A percentile compares a stretch with the other conserved stretches of the same genome.
Evolutionary conservation across 2,888 invertebrate genomes (phyloP).

Genomic region (Scaptomyza flava): DNA sequence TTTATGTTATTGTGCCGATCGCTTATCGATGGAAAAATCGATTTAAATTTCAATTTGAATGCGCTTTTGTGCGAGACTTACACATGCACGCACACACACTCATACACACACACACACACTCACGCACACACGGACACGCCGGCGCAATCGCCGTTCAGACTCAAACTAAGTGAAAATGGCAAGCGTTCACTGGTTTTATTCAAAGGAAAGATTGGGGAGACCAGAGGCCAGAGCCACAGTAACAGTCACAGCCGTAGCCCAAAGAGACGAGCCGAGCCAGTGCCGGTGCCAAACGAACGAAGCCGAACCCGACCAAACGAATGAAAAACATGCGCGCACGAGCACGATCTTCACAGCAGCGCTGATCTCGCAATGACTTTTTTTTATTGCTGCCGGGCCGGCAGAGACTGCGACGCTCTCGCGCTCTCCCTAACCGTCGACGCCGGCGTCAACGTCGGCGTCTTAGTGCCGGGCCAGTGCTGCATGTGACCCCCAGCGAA

Average conservation of each 20-base stretch:
- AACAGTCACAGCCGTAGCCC: constrained; percentile 25
- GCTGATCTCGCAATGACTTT: constrained; percentile 40
- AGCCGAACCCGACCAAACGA: constrained; percentile 30
- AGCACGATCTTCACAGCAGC: constrained; percentile 20
- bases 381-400: constrained; percentile 26
- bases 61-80: constrained; percentile 14
- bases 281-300: constrained; percentile 23
- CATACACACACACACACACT: constrained; percentile 31
- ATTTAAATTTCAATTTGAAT: constrained; percentile 35
- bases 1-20: constrained; percentile 6
- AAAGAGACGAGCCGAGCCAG: constrained; percentile 46
- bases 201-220: constrained; percentile 73
- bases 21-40: constrained; percentile 37
- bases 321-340: constrained; percentile 5
- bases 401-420: constrained; percentile 25
- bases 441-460: constrained; percentile 36
- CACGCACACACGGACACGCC: constrained; percentile 47
- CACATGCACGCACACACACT: constrained; percentile 12
- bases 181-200: constrained; percentile 80
- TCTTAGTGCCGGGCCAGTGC: constrained; percentile 50
- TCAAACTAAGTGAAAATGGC: constrained; percentile 82
- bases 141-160: constrained; percentile 78
- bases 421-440: not conserved
- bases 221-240: constrained; percentile 25
- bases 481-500: constrained; percentile 67